Evolutionary conservation across 2,797 vertebrate species (phyloP).

Genomic region (Buphagus erythrorhynchus): DNA sequence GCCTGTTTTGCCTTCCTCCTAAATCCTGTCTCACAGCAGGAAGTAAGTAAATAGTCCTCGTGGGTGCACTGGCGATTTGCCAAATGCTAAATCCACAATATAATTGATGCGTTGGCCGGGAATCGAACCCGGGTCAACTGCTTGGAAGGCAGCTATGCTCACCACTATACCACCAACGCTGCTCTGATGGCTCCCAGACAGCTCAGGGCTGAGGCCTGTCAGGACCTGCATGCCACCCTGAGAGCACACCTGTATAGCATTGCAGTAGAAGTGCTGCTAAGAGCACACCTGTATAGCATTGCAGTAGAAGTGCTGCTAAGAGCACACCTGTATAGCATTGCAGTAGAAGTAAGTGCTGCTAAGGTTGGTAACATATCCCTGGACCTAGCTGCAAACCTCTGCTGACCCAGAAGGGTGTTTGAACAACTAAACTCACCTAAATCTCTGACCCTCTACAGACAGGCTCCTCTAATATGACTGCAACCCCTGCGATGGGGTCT

Average conservation of each 20-base stretch:
- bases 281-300: too few species aligned
- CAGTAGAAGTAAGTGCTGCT: background rate
- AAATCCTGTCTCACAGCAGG: too few species aligned
- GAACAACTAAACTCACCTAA: background rate
- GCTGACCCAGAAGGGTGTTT: background rate
- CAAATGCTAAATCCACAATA: too few species aligned
- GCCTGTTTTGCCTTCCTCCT: too few species aligned
- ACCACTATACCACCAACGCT: slow-evolving; percentile 65
- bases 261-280: rapidly evolving
- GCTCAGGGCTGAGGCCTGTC: background rate
- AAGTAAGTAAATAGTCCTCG: too few species aligned
- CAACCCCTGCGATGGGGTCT: rapidly evolving
- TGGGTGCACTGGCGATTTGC: too few species aligned
- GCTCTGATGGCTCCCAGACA: rapidly evolving
- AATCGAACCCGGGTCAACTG: slow-evolving; percentile 85
- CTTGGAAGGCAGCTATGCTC: slow-evolving; percentile 74
- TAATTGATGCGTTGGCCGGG: slow-evolving; percentile 41
- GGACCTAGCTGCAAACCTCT: background rate
- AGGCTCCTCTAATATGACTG: background rate
- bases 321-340: too few species aligned
- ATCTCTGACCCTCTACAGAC: background rate
- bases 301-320: rapidly evolving
- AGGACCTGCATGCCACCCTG: background rate
- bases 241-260: too few species aligned
- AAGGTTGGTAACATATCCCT: too few species aligned